Percentiles rank a stretch among this genome's conserved stretches.
phyloP scores from a whole-genome alignment of 2,113 vertebrate species.

The Lamprologus ornatipinnis region DNA sequence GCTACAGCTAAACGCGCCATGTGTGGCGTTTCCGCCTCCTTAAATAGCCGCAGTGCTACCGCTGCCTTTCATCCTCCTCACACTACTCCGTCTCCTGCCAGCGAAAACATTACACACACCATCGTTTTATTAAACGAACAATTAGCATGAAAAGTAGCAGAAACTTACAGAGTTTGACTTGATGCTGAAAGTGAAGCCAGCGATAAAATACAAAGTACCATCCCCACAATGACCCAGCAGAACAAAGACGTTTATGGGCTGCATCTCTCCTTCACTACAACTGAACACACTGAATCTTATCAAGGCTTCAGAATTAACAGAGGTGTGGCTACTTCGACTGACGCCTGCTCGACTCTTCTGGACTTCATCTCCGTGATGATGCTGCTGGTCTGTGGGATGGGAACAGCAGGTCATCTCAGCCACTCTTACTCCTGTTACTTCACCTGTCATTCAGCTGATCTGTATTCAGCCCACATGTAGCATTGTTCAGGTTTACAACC shows the following conservation, averaged over 20 bases:
- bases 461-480: background rate
- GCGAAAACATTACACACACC: background rate
- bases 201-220: background rate
- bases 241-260: background rate
- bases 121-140: background rate
- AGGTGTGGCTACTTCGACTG: background rate
- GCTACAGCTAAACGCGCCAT: background rate
- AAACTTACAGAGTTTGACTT: background rate
- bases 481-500: background rate
- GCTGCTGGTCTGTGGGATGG: background rate
- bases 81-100: background rate
- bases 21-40: background rate
- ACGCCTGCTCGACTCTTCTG: accelerated
- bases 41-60: background rate
- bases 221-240: background rate
- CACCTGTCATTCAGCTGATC: background rate
- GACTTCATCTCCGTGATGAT: background rate
- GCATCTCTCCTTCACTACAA: background rate
- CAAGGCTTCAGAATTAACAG: background rate
- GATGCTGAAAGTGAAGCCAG: background rate
- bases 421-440: background rate
- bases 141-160: background rate
- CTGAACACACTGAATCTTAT: background rate
- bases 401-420: background rate
- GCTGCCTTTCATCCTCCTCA: background rate